phyloP scores from a whole-genome alignment of 2,888 invertebrate genomes.

The Eilema griseolum region DNA sequence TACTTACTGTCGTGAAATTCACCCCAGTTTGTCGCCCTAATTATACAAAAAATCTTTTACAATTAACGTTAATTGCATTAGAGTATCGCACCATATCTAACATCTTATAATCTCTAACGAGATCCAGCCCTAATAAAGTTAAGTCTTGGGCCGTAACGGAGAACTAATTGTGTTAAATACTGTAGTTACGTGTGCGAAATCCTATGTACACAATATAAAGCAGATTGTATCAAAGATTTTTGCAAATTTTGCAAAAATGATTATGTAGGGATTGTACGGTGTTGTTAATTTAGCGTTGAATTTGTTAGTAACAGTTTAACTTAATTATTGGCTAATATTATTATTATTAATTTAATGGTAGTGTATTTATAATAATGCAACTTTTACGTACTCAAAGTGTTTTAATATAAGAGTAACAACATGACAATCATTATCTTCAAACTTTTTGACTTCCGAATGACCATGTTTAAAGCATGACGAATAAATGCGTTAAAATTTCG shows the following conservation, averaged over 20 bases:
- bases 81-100: slow-evolving; percentile 17
- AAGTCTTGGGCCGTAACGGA: slow-evolving; percentile 37
- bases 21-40: background rate
- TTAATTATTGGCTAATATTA: background rate
- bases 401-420: too few relatives aligned
- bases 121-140: slow-evolving; percentile 48
- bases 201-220: slow-evolving; percentile 29
- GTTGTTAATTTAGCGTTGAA: background rate
- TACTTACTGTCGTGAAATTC: background rate
- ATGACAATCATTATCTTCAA: too few relatives aligned
- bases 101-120: slow-evolving; percentile 39
- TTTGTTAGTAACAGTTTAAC: background rate
- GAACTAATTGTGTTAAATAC: slow-evolving; percentile 43
- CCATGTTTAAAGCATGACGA: background rate
- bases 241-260: background rate
- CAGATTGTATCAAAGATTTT: slow-evolving; percentile 22
- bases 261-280: background rate
- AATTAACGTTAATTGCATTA: background rate
- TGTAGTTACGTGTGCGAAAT: slow-evolving; percentile 25
- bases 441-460: too few relatives aligned
- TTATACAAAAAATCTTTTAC: background rate
- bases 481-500: background rate
- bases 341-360: too few relatives aligned
- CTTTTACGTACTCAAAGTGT: too few relatives aligned
- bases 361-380: too few relatives aligned